phyloP scores from a whole-genome alignment of 1,140 invertebrate species.

The Conus betulinus region DNA sequence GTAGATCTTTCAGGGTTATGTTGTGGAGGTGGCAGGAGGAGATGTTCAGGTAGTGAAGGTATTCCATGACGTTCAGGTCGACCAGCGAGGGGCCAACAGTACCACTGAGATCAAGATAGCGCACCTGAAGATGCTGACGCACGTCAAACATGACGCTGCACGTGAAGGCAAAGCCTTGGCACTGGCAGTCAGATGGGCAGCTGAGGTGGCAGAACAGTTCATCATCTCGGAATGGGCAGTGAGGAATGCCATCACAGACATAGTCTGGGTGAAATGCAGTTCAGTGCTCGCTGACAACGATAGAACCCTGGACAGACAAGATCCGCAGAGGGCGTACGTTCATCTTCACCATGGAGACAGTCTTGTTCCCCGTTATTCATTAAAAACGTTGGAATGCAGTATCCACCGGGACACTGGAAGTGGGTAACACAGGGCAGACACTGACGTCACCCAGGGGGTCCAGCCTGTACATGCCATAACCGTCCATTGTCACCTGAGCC shows the following conservation, averaged over 20 bases:
- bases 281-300: background rate
- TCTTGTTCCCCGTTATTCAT: constrained; percentile 36
- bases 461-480: constrained; percentile 35
- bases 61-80: background rate
- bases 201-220: constrained; percentile 34
- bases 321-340: background rate
- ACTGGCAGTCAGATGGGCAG: constrained; percentile 26
- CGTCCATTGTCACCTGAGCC: constrained; percentile 10
- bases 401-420: constrained; percentile 18
- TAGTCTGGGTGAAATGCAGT: constrained; percentile 29
- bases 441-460: background rate
- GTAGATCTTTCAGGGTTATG: background rate
- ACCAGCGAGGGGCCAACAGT: background rate
- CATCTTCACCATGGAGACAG: constrained; percentile 40
- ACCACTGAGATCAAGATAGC: constrained; percentile 22
- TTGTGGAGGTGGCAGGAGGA: constrained; percentile 8
- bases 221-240: constrained; percentile 38
- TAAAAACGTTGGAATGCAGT: constrained; percentile 37
- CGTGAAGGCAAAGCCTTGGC: constrained; percentile 22
- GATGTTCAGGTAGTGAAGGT: constrained; percentile 33
- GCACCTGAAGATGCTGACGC: background rate
- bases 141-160: background rate
- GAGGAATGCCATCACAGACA: constrained; percentile 36
- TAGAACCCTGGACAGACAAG: constrained; percentile 17
- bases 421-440: constrained; percentile 33